These are phyloP conservation scores for Cinclus mexicanus DNA, from an alignment of 2,113 vertebrate species.

Conservation along the genomic window DNA sequence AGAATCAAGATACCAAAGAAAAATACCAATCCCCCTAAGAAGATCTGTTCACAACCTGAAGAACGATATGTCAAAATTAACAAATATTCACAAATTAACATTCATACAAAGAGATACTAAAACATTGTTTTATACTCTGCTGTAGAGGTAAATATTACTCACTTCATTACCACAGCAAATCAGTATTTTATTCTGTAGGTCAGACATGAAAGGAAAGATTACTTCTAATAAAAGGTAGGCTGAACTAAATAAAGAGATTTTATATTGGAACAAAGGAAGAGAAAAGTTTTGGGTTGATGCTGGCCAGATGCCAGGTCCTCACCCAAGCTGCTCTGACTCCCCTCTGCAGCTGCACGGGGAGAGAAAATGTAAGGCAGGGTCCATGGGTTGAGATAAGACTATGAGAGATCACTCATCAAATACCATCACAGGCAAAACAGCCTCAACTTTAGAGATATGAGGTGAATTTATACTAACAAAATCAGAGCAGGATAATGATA, in stretches of 20 bases:
- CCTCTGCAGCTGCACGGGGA: neutral
- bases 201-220: neutral
- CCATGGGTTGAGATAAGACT: neutral
- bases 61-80: neutral
- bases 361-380: fast-evolving
- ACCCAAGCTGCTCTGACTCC: neutral
- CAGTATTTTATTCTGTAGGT: neutral
- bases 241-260: neutral
- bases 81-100: neutral
- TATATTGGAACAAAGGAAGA: neutral
- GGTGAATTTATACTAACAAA: neutral
- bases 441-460: neutral
- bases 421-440: fast-evolving
- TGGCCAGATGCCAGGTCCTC: neutral
- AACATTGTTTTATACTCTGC: neutral
- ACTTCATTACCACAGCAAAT: neutral
- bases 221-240: neutral
- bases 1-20: neutral
- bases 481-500: neutral
- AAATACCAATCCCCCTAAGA: neutral
- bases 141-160: neutral
- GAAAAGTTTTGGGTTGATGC: neutral
- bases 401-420: neutral
- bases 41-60: neutral
- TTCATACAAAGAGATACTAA: neutral